phyloP scores from a whole-genome alignment of 2,888 invertebrate genomes.

The Microctonus aethiopoides region DNA sequence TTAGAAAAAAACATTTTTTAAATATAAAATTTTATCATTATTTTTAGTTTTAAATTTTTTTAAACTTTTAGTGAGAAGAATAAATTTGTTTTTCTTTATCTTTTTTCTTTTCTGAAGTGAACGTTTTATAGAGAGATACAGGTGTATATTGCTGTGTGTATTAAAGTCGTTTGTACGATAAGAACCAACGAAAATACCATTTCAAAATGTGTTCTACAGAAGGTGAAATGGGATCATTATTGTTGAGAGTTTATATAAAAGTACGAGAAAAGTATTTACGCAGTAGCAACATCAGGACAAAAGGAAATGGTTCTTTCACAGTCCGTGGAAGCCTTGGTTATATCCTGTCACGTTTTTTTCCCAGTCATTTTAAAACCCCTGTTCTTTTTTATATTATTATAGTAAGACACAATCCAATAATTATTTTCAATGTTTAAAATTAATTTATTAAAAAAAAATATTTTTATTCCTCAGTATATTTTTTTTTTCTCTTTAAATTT shows the following conservation, averaged over 20 bases:
- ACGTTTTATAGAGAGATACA: no score
- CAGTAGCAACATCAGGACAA: background rate
- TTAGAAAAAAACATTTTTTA: no score
- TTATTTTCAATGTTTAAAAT: background rate
- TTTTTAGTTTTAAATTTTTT: no score
- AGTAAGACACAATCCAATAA: background rate
- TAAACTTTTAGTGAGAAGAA: no score
- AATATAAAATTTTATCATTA: no score
- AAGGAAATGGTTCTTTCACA: background rate
- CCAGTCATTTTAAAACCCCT: background rate
- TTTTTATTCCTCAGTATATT: background rate
- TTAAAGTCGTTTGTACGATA: conserved; percentile 18
- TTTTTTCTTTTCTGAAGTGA: no score
- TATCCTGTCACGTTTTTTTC: background rate
- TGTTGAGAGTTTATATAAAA: background rate
- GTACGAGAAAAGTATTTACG: background rate
- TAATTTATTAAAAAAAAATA: background rate
- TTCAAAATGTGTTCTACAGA: conserved; percentile 27
- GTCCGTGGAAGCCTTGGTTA: background rate
- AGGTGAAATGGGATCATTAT: background rate
- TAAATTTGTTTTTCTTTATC: no score
- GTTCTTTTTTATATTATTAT: background rate
- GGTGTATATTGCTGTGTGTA: conserved; percentile 12
- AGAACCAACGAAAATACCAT: conserved; percentile 24
- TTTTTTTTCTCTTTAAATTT: background rate